Conservation (phyloP, 2,888 invertebrate species). For the Stenoptilia bipunctidactyla region DNA sequence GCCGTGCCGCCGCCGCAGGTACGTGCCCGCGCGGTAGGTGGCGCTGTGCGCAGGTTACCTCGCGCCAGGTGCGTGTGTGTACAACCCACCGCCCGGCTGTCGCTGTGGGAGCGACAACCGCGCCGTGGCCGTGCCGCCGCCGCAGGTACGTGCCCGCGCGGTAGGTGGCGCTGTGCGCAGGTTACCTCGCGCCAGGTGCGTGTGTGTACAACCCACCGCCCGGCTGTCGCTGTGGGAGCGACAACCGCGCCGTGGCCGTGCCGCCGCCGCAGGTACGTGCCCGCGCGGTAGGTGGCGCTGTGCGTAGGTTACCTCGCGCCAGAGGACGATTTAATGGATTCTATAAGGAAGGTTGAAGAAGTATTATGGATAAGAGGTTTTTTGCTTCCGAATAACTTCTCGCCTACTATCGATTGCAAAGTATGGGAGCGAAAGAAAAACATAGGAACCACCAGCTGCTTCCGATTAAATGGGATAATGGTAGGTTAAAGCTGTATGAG, state of each 20-base stretch:
- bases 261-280: conserved; percentile 69
- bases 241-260: conserved; percentile 89
- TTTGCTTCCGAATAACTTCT: conserved; percentile 93
- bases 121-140: conserved; percentile 85
- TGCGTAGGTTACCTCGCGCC: too few relatives aligned
- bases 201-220: conserved; percentile 99
- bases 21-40: too few relatives aligned
- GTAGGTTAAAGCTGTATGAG: too few relatives aligned
- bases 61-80: too few relatives aligned
- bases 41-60: too few relatives aligned
- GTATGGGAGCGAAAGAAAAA: conserved; percentile 98
- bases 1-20: too few relatives aligned
- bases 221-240: conserved; percentile 97
- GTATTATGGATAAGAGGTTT: conserved; percentile 97
- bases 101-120: conserved; percentile 98
- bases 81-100: conserved; percentile 96
- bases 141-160: too few relatives aligned
- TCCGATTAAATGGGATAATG: too few relatives aligned
- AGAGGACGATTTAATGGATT: conserved; percentile 99
- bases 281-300: too few relatives aligned
- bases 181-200: conserved; percentile 95
- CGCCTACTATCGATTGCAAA: conserved; percentile 94
- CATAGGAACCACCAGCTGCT: conserved; percentile 85
- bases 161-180: too few relatives aligned
- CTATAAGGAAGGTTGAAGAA: conserved; percentile 95